Base-by-base conservation (phyloP, 2,888 invertebrate species). In the Laothoe populi region DNA sequence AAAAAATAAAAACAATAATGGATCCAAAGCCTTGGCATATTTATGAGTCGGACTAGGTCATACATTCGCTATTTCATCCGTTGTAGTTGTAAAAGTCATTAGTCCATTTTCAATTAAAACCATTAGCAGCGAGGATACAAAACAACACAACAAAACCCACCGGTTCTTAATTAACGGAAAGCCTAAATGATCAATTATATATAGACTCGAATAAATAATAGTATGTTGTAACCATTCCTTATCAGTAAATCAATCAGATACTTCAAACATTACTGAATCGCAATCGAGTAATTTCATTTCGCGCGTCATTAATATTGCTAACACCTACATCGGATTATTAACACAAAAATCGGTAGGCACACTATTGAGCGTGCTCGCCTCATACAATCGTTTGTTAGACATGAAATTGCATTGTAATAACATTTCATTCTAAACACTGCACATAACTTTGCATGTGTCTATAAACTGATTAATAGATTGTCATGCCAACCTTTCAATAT, bases 401-500 rank as follows among this genome's bases (percentile, higher is more conserved):
- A 35, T 53, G 53, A 53, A 53, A 53, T 35, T 10, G 31, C 53
- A 53, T 53, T 31, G 49, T 49, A 19, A n/a, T 49, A 16, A 44
- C 19, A 31, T 35, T 31, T 31, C 35, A 53, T 35, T 53, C 10
- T 19, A 7, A 31, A 35, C 53, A 4, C 19, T 35, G 7, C 35
- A 11, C 16, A 31, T 35, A 35, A 19, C n/a, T 53, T 31, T 31
- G 49, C 49, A 31, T 35, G 19, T 31, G 53, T 19, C 35, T 19
- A 31, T 21, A 31, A 31, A 31, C 35, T 53, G 53, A 66, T n/a
- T 44, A 49, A 57, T 64, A 70, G 71, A 75, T 73, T 67, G 65
- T 66, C 66, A 75, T 67, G 65, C 66, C 66, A 75, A 74, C 74
- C 78, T 71, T 53, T 53, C 49, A 31, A 49, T 42, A 49, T 61